Evolutionary conservation across 2,113 vertebrate species (phyloP), one percentile per base, ranked within the genome.

Genomic region (Vulpes vulpes): DNA sequence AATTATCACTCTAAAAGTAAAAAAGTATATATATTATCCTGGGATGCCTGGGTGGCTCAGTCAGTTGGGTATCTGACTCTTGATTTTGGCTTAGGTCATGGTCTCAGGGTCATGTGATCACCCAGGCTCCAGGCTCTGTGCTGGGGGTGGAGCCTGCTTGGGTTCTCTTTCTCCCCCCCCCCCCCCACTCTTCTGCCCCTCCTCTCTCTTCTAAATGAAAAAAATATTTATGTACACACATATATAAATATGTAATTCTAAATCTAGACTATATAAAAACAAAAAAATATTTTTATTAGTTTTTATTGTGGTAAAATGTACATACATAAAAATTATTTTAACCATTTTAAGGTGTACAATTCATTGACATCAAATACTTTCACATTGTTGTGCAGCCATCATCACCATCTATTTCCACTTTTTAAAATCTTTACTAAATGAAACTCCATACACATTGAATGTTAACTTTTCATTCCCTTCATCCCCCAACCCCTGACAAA

Each of bases 251-350:
- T 43, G 43, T 43, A 43, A 43, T 43, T 43, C 43, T 43, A 43
- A 43, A 43, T 43, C 43, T 43, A 43, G 43, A 43, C 7, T 87
- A 62, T 88, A 2, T 92, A 83, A 76, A 69, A 67, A 19, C 25
- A 94, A 94, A 87, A 64, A 38, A 6, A 11, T 82, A 57, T 59
- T 62, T 89, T 20, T 59, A 2, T 57, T 73, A 53, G 8, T 62
- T 80, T 94, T 94, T 43, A 76, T 88, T 88, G 74, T 32, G n/a
- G 14, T 82, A 74, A 96, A 88, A 79, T 49, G 11, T 59, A 87
- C 35, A 59, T 65, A 49, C n/a, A 55, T 84, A 57, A 78, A 67
- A 51, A 57, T 65, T n/a, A 59, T 38, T 93, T 84, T 64, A 62
- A 22, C 19, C 38, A 53, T 76, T 84, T 57, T 76, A 78, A 86